Evolutionary conservation across 2,113 vertebrate species (phyloP).

Genomic region (Ochotona curzoniae): DNA sequence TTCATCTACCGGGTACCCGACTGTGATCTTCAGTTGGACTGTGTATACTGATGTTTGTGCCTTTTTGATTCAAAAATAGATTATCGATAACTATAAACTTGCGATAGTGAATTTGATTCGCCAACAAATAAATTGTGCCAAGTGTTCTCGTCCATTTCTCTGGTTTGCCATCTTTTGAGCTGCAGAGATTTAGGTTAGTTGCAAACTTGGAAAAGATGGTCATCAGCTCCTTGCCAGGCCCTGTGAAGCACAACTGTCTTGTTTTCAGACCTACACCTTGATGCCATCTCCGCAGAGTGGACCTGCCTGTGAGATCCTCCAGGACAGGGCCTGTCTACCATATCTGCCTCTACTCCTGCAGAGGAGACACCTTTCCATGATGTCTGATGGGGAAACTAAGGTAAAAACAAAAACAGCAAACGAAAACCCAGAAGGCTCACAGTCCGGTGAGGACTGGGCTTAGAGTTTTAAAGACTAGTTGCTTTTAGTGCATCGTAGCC

Average conservation of each 20-base stretch:
- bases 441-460: neutral
- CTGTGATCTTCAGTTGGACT: neutral
- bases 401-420: neutral
- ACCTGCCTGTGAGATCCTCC: neutral
- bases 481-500: neutral
- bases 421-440: neutral
- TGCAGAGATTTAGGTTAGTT: neutral
- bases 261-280: neutral
- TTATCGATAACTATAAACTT: neutral
- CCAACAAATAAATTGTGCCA: neutral
- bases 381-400: neutral
- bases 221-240: neutral
- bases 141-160: neutral
- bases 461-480: neutral
- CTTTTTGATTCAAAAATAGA: constrained; percentile 4
- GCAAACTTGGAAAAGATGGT: neutral
- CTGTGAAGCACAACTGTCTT: neutral
- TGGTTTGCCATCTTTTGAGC: neutral
- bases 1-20: neutral
- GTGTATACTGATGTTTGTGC: neutral
- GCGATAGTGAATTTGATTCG: neutral
- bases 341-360: neutral
- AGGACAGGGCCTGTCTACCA: neutral
- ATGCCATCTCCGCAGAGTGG: neutral
- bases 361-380: neutral